Base-by-base conservation (phyloP, 2,888 invertebrate species). In the Oegoconia quadripuncta region DNA sequence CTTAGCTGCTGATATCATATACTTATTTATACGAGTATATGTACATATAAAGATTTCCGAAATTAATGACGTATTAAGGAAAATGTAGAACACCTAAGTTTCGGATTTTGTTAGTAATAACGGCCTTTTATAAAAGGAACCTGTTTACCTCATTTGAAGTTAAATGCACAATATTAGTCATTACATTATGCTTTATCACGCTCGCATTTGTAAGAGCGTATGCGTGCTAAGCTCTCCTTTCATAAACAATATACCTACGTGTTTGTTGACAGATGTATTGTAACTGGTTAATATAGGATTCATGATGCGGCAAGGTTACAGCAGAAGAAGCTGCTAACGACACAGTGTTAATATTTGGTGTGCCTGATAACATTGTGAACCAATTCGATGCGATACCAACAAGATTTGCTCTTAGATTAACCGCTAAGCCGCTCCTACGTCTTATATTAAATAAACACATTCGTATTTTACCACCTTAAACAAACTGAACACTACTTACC, bases 361-460 rank as follows among this genome's bases (percentile, higher is more conserved):
- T 60, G 43, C 39, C 70, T 71, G 84, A 87, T 86, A 86, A 84
- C 80, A 77, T 74, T 83, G 72, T 80, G 76, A 76, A 83, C 83
- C 79, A 79, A 83, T 84, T 83, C 69, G 65, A 64, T 65, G 67
- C 68, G 79, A 76, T 80, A 81, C 64, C 67, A 70, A 70, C 71
- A 67, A 83, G 80, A 84, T 87, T 86, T 86, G 67, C 74, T 75
- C 73, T 77, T 41, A 78, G 86, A 86, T 86, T 86, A 86, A 63
- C 58, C 51, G 64, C 51, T 81, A 80, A 83, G 77, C 78, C 64
- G 63, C 55, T 48, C 49, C 66, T 71, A 70, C 66, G 74, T 66
- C 55, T 15, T 58, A 64, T 56, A 59, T 62, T 71, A 64, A 66
- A 69, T 68, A 68, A 48, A 45, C 39, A n/a, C n/a, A n/a, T n/a